These are phyloP conservation scores for Telenomus remus DNA, from an alignment of 1,140 invertebrate genomes.

Conservation along the genomic window DNA sequence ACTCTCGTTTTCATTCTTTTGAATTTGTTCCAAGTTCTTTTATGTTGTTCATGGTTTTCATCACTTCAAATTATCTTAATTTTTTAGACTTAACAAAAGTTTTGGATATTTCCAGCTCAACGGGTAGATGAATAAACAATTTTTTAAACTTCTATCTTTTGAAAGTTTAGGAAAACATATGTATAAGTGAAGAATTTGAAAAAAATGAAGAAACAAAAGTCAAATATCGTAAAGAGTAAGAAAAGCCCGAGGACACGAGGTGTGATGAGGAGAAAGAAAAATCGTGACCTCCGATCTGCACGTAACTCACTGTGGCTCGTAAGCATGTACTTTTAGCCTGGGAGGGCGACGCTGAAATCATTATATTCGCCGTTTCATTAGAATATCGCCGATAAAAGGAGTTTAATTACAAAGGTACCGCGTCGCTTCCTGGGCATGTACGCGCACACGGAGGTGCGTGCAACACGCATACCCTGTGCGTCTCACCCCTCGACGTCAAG, in stretches of 20 bases:
- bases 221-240: not conserved
- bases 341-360: slow-evolving; percentile 60
- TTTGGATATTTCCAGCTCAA: too few species aligned
- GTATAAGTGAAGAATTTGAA: too few species aligned
- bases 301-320: slow-evolving; percentile 27
- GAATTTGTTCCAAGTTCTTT: too few species aligned
- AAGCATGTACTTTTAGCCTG: slow-evolving; percentile 34
- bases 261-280: slow-evolving; percentile 35
- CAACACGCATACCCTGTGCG: slow-evolving; percentile 55
- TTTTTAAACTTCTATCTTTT: too few species aligned
- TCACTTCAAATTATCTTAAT: too few species aligned
- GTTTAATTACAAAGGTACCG: slow-evolving; percentile 71
- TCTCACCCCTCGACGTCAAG: slow-evolving; percentile 30
- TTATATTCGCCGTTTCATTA: slow-evolving; percentile 70
- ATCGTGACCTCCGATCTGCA: slow-evolving; percentile 52
- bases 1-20: not conserved
- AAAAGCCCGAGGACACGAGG: slow-evolving; percentile 7
- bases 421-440: slow-evolving; percentile 62
- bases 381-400: slow-evolving; percentile 70
- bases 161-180: too few species aligned
- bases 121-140: too few species aligned
- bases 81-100: too few species aligned
- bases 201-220: too few species aligned
- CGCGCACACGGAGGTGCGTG: slow-evolving; percentile 62
- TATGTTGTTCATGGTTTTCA: too few species aligned